A percentile compares a stretch with the other conserved stretches of the same genome.
Evolutionary conservation across 2,113 vertebrate genomes (phyloP).

Genomic region (Vulpes vulpes): DNA sequence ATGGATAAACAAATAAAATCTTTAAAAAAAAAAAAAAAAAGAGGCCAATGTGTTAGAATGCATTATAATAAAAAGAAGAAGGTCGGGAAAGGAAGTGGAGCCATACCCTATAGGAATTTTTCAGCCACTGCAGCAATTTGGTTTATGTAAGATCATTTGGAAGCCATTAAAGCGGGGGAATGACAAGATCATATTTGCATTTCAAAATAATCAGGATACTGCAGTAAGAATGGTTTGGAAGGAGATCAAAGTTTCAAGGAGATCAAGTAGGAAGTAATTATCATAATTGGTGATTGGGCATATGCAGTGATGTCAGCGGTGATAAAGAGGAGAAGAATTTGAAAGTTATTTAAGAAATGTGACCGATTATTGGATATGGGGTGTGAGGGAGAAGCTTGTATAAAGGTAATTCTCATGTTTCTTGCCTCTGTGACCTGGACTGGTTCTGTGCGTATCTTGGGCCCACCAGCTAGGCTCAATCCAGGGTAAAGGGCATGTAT

Average conservation of each 20-base stretch:
- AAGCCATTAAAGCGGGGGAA: not conserved
- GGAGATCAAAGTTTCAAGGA: slow-evolving; percentile 11
- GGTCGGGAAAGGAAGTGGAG: not conserved
- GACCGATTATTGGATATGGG: not conserved
- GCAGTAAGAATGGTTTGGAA: not conserved
- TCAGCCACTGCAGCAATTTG: not conserved
- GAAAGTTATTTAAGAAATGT: not conserved
- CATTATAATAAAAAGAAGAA: not conserved
- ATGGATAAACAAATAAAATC: too few relatives aligned
- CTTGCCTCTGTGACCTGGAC: not conserved
- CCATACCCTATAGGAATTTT: not conserved
- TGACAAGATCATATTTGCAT: slow-evolving; percentile 44
- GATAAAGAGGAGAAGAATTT: slow-evolving; percentile 8
- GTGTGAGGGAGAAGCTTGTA: not conserved
- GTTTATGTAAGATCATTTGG: slow-evolving; percentile 42
- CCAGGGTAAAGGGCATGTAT: not conserved
- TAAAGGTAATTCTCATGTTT: not conserved
- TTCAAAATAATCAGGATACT: slow-evolving; percentile 35
- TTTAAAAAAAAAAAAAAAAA: not conserved
- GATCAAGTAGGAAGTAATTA: not conserved
- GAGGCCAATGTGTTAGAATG: not conserved
- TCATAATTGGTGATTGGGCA: not conserved
- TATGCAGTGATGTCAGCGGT: not conserved
- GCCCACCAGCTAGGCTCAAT: not conserved
- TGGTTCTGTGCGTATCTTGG: not conserved